These are phyloP conservation scores for Scaeva pyrastri DNA, from an alignment of 2,888 invertebrate genomes.

Conservation along the genomic window DNA sequence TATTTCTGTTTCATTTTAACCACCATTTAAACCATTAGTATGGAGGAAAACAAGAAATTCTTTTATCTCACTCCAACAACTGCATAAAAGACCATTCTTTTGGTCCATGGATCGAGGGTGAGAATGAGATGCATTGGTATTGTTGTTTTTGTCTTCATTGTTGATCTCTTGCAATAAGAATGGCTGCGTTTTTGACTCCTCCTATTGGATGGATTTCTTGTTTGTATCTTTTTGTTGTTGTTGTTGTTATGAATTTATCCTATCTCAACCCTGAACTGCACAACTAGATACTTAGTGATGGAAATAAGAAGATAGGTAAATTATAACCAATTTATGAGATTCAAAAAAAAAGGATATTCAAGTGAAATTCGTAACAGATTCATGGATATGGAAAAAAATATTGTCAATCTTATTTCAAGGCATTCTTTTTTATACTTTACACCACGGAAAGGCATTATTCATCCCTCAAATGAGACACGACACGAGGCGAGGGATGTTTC, in stretches of 20 bases:
- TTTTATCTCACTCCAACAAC: constrained; percentile 35
- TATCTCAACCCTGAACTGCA: constrained; percentile 14
- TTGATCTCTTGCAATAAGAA: constrained; percentile 64
- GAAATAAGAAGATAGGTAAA: constrained; percentile 6
- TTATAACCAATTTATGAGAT: constrained; percentile 29
- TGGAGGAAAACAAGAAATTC: constrained; percentile 9
- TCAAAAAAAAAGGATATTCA: not conserved
- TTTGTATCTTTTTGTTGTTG: not conserved
- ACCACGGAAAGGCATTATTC: not conserved
- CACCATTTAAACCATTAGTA: not conserved
- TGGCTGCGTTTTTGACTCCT: constrained; percentile 67
- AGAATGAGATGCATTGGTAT: constrained; percentile 34
- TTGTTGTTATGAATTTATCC: not conserved
- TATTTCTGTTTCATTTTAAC: constrained; percentile 33
- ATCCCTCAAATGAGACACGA: not conserved
- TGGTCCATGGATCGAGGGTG: not conserved
- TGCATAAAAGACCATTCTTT: not conserved
- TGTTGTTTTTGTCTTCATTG: not conserved
- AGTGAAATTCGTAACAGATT: constrained; percentile 40
- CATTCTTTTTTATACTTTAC: constrained; percentile 3
- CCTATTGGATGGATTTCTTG: constrained; percentile 38
- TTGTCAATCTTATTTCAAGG: constrained; percentile 42
- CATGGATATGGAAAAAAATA: constrained; percentile 25
- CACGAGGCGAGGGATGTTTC: constrained; percentile 33
- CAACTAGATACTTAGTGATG: constrained; percentile 38